phyloP scores from a whole-genome alignment of 2,888 invertebrate genomes.

The Sesia apiformis region DNA sequence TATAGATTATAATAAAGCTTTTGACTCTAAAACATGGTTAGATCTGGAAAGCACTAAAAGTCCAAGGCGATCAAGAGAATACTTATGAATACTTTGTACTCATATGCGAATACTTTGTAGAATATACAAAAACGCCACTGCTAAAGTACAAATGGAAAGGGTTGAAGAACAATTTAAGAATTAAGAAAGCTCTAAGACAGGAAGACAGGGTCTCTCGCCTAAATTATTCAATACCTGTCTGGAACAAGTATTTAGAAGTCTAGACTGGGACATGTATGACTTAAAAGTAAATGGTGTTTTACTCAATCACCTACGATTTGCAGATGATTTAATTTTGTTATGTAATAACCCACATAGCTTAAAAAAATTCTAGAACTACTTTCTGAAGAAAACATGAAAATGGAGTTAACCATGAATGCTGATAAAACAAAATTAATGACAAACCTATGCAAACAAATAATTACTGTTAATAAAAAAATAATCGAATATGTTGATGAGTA shows the following conservation, averaged over 20 bases:
- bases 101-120: neutral
- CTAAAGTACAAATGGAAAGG: neutral
- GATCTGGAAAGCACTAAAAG: neutral
- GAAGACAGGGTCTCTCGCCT: neutral
- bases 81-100: neutral
- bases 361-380: neutral
- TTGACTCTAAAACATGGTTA: neutral
- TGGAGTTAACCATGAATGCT: neutral
- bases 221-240: neutral
- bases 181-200: neutral
- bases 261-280: neutral
- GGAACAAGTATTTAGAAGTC: neutral
- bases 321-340: neutral
- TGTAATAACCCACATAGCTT: neutral
- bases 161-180: neutral
- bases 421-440: neutral
- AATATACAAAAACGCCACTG: neutral
- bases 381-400: too few relatives aligned
- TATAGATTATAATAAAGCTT: neutral
- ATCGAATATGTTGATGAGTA: neutral
- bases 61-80: too few relatives aligned
- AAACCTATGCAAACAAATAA: neutral
- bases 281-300: neutral
- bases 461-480: neutral
- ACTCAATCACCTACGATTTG: neutral